A percentile compares a stretch with the other conserved stretches of the same genome.
These are phyloP conservation scores for Apis florea DNA, from an alignment of 1,140 invertebrate genomes.

Conservation along the genomic window DNA sequence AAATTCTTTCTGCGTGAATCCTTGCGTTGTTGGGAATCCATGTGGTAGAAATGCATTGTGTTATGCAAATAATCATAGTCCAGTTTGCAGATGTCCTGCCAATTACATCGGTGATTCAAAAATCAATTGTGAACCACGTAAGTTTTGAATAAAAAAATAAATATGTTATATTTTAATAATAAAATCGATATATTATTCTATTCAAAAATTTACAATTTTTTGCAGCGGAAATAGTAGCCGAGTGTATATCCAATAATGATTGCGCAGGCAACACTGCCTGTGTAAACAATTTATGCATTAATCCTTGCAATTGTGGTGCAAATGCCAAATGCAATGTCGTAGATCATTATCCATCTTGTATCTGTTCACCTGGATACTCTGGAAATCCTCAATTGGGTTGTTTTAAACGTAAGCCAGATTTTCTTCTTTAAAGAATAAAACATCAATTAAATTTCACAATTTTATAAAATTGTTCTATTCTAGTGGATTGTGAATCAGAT, in stretches of 20 bases:
- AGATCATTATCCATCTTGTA: constrained; percentile 91
- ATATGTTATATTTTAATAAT: neutral
- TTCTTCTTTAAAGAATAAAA: neutral
- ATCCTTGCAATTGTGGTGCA: constrained; percentile 91
- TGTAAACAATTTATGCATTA: constrained; percentile 88
- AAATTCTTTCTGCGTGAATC: constrained; percentile 89
- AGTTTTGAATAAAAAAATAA: constrained; percentile 70
- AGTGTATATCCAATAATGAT: constrained; percentile 89
- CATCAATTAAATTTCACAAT: neutral
- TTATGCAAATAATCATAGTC: constrained; percentile 86
- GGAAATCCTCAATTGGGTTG: constrained; percentile 92
- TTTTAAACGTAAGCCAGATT: constrained; percentile 82
- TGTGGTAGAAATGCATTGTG: constrained; percentile 91
- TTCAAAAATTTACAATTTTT: constrained; percentile 14
- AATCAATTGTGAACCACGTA: constrained; percentile 88
- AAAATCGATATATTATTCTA: neutral
- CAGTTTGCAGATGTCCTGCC: constrained; percentile 89
- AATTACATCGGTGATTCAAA: constrained; percentile 88
- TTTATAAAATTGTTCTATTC: neutral
- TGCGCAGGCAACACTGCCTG: constrained; percentile 90
- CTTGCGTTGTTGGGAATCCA: constrained; percentile 84
- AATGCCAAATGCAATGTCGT: constrained; percentile 90
- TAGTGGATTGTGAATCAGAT: constrained; percentile 90
- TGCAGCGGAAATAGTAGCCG: constrained; percentile 81
- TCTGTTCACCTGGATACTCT: constrained; percentile 88